These are phyloP conservation scores for Lutraria rhynchaena DNA, from an alignment of 1,140 invertebrate genomes.

Conservation along the genomic window DNA sequence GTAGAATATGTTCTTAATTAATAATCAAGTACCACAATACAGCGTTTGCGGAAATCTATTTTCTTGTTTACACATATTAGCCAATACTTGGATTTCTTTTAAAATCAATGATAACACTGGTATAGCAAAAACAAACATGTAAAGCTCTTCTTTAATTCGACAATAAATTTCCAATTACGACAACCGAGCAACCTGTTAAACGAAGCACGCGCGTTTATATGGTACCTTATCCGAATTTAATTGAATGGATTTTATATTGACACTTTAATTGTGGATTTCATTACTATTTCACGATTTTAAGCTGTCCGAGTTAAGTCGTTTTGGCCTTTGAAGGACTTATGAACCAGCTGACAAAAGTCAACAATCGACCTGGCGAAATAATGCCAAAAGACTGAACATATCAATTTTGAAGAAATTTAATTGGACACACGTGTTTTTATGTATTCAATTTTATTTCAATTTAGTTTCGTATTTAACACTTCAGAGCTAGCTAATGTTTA, in stretches of 20 bases:
- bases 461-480: constrained; percentile 41
- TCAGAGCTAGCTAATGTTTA: constrained; percentile 41
- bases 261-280: constrained; percentile 46
- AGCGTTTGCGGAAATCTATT: constrained; percentile 15
- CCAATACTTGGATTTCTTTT: background rate
- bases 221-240: constrained; percentile 20
- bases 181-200: constrained; percentile 19
- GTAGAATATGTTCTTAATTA: no score
- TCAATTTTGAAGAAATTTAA: constrained; percentile 46
- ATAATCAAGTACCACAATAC: background rate
- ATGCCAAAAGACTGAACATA: constrained; percentile 40
- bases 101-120: constrained; percentile 14
- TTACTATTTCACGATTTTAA: constrained; percentile 31
- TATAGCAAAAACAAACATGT: constrained; percentile 6
- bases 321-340: constrained; percentile 19
- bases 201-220: constrained; percentile 37
- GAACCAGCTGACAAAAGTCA: constrained; percentile 43
- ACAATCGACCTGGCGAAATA: constrained; percentile 7
- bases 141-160: constrained; percentile 20
- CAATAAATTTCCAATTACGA: constrained; percentile 40
- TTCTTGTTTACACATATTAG: background rate
- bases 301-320: background rate
- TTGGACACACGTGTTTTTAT: constrained; percentile 52
- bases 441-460: constrained; percentile 55
- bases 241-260: constrained; percentile 26